Conservation (phyloP, 2,888 invertebrate species). For the Hemistola chrysoprasaria region DNA sequence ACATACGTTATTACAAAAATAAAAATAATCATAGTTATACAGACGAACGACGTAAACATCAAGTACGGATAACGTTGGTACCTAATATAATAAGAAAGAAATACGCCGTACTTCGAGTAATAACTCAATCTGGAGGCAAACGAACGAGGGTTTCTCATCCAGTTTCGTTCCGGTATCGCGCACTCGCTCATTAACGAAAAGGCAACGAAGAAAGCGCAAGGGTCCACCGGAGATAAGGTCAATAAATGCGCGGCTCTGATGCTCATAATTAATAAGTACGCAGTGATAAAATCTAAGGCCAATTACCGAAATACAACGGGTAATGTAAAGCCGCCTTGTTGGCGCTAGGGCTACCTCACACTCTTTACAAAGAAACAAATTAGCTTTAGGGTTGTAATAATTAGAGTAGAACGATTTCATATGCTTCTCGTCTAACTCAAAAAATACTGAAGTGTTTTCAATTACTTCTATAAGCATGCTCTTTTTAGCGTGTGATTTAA, state of each 20-base stretch:
- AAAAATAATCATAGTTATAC: too few species aligned
- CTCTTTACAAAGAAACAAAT: too few species aligned
- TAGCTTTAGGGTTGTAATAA: too few species aligned
- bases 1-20: too few species aligned
- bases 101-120: slow-evolving; percentile 26
- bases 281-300: slow-evolving; percentile 59
- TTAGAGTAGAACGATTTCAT: too few species aligned
- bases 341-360: slow-evolving; percentile 42
- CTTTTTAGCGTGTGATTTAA: too few species aligned
- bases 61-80: too few species aligned
- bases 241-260: slow-evolving; percentile 70
- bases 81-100: slow-evolving; percentile 11
- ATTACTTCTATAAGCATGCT: too few species aligned
- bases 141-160: slow-evolving; percentile 45
- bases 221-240: slow-evolving; percentile 76
- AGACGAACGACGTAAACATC: too few species aligned
- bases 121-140: slow-evolving; percentile 36
- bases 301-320: slow-evolving; percentile 64
- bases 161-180: slow-evolving; percentile 58
- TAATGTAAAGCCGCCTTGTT: slow-evolving; percentile 11
- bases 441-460: too few species aligned
- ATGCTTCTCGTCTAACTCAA: too few species aligned
- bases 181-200: slow-evolving; percentile 63
- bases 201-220: slow-evolving; percentile 60
- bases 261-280: slow-evolving; percentile 70